phyloP scores from a whole-genome alignment of 2,113 vertebrate genomes.

The Choloepus hoffmanni region DNA sequence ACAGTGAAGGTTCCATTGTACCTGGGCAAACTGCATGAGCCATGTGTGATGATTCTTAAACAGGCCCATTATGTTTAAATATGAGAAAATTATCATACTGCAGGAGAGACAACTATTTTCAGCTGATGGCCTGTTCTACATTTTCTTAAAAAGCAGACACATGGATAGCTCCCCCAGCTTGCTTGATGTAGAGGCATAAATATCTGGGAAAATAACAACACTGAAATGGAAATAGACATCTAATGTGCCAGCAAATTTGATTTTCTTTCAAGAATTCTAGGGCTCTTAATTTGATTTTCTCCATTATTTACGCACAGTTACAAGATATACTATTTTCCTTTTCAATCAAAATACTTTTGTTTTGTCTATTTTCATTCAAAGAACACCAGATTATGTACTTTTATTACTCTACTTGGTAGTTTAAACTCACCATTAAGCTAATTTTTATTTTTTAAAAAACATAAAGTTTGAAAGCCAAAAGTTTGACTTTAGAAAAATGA shows the following conservation, averaged over 20 bases:
- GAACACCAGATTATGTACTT: background rate
- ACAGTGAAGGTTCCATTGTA: background rate
- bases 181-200: background rate
- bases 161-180: background rate
- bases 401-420: slow-evolving; percentile 19
- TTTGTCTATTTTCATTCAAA: slow-evolving; percentile 17
- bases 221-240: slow-evolving; percentile 21
- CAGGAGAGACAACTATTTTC: background rate
- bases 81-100: background rate
- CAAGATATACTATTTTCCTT: background rate
- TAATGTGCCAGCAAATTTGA: slow-evolving; percentile 5
- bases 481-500: slow-evolving; percentile 1
- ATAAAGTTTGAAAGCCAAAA: background rate
- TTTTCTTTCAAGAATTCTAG: slow-evolving; percentile 50
- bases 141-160: background rate
- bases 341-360: background rate
- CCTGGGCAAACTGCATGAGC: background rate
- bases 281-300: slow-evolving; percentile 54
- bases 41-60: background rate
- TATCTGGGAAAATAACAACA: slow-evolving; percentile 12
- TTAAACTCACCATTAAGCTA: background rate
- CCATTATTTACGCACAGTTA: slow-evolving; percentile 10
- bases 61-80: background rate
- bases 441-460: slow-evolving; percentile 5
- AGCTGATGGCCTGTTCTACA: background rate